Evolutionary conservation across 2,888 invertebrate species (phyloP), one percentile per base, ranked within the genome.

Genomic region (Digitonthophagus gazella): DNA sequence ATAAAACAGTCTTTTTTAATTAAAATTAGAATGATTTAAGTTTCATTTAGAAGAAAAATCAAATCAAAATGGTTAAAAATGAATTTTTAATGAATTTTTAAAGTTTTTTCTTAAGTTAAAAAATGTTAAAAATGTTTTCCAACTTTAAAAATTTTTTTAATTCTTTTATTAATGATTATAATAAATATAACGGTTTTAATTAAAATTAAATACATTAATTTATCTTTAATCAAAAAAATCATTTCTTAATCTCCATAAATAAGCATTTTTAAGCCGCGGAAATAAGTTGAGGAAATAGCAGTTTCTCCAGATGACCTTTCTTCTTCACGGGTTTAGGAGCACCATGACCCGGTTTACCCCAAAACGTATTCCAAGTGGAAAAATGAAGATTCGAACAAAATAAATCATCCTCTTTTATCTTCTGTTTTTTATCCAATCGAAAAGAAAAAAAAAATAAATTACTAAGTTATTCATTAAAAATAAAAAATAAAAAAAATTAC

Each of bases 261-360:
- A 57, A 1, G 15, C 2, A 65, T 6, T 20, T 64, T 74, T 70
- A 77, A 69, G 73, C 73, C 15, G 76, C 76, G 19, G 77, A 77
- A 67, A 80, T 77, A 75, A 78, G 76, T 71, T 76, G 76, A 3
- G 81, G 80, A 72, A 81, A 82, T n/a, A 83, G 76, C 73, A 82
- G 74, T 64, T 76, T 75, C 71, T 81, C 78, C 69, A 82, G 74
- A 54, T 77, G 75, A 56, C 78, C 78, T 69, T 80, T 82, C 69
- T 79, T 80, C 56, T 76, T 73, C 14, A 74, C 76, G 3, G 79
- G 76, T 58, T 78, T 69, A 3, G 81, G 83, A 1, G 83, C 91
- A 6, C 88, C 88, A 76, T 91, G 90, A 0, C 93, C 93, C 0
- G 93, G 93, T 63, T 91, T 86, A 19, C 93, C 93, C 93, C 93